Evolutionary conservation across 92 coral and sea anemone genomes (phyloP).

Genomic region (Plumapathes pennacea): DNA sequence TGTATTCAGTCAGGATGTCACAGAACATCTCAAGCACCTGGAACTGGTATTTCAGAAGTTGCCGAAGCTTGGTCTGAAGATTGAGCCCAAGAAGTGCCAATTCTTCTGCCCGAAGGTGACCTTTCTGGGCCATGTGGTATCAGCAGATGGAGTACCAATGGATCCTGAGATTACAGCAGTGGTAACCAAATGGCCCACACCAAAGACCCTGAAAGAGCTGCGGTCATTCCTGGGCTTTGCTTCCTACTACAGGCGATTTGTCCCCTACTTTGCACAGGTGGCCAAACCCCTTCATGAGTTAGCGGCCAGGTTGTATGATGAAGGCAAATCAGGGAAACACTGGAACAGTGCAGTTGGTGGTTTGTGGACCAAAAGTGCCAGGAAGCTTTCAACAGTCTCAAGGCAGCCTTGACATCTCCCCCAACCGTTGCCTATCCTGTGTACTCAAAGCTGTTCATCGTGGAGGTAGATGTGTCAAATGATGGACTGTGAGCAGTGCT

Average conservation of each 20-base stretch:
- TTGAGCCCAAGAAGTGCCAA: slow-evolving; percentile 33
- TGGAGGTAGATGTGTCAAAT: slow-evolving; percentile 19
- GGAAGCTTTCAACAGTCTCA: slow-evolving; percentile 5
- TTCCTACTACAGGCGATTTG: slow-evolving; percentile 34
- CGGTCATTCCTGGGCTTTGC: slow-evolving; percentile 30
- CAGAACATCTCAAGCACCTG: slow-evolving; percentile 6
- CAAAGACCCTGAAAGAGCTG: slow-evolving; percentile 30
- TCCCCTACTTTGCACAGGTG: slow-evolving; percentile 16
- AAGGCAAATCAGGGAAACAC: slow-evolving; percentile 10
- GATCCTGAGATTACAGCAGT: slow-evolving; percentile 32
- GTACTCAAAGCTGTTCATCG: slow-evolving; percentile 14
- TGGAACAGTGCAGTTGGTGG: not conserved
- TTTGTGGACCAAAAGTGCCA: slow-evolving; percentile 8
- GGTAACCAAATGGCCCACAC: slow-evolving; percentile 21
- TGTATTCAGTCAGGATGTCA: slow-evolving; percentile 14
- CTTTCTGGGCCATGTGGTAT: slow-evolving; percentile 45
- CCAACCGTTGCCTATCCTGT: slow-evolving; percentile 24
- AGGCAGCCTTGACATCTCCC: slow-evolving; percentile 1
- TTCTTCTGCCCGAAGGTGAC: slow-evolving; percentile 18
- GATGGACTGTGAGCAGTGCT: slow-evolving; percentile 19
- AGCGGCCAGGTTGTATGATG: slow-evolving; percentile 11
- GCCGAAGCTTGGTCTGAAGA: slow-evolving; percentile 30
- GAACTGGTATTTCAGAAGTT: slow-evolving; percentile 24
- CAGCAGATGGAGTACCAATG: slow-evolving; percentile 31
- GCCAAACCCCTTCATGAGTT: slow-evolving; percentile 35